Evolutionary conservation across 2,888 invertebrate species (phyloP), one percentile per base, ranked within the genome.

Genomic region (Falcaria lacertinaria): DNA sequence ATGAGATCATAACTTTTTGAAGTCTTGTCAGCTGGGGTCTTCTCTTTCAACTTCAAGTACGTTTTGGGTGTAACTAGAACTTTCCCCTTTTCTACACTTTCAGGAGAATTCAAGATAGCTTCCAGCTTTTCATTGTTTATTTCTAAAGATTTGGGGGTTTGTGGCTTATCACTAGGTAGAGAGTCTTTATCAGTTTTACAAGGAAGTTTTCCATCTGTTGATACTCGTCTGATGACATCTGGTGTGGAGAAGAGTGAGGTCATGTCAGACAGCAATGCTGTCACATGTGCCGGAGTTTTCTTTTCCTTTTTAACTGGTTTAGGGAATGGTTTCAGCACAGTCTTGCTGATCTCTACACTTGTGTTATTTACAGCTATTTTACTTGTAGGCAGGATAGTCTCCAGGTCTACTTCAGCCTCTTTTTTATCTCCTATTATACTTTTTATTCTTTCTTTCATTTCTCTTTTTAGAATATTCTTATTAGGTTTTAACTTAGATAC

Each of bases 201-300:
- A 54, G 90, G 71, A 15, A 70, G 53, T 63, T 91, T 91, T 35
- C 69, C 74, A 42, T 89, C 90, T 34, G 89, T 86, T 42, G 91
- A 90, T 13, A 94, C 93, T 59, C 94, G 89, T 59, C 94, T 89
- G 45, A 94, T 94, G 42, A 95, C 94, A 85, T 95, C 95, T 15
- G 95, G 95, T 34, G 94, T 92, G 4, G 95, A 94, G 73, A 95
- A 95, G 45, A 95, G 76, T 32, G 94, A 93, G 45, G 94, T 91
- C 90, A 92, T 92, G 64, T 92, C 92, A 28, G 89, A 82, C 33
- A 90, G 79, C 59, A 83, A 79, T 54, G 77, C 90, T 43, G 89
- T 90, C 36, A 92, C 83, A 64, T 91, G 92, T 13, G 91, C 89
- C 14, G 92, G 91, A 22, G 91, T 89, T 69, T 93, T 93, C 49